A percentile compares a stretch with the other conserved stretches of the same genome.
Evolutionary conservation across 2,797 vertebrate species (phyloP).

Genomic region (Carcharodon carcharias): DNA sequence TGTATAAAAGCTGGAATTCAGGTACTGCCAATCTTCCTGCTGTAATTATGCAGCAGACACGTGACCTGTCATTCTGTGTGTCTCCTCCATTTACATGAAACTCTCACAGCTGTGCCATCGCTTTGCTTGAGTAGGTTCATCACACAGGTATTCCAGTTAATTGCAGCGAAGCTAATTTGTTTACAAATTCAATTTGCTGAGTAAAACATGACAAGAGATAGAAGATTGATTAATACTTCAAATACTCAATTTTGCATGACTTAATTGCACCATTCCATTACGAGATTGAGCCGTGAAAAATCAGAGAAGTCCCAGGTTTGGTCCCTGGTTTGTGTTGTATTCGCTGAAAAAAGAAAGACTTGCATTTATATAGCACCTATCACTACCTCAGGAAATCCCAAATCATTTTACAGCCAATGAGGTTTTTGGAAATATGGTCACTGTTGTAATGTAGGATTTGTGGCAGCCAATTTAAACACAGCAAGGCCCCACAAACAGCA

Average conservation of each 20-base stretch:
- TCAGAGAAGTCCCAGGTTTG: not conserved
- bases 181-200: not conserved
- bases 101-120: not conserved
- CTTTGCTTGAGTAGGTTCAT: not conserved
- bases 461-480: not conserved
- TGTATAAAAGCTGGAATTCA: conserved; percentile 72
- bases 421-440: not conserved
- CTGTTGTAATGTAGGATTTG: not conserved
- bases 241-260: not conserved
- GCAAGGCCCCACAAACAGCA: not conserved
- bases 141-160: not conserved
- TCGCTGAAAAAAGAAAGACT: not conserved
- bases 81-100: not conserved
- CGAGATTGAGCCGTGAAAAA: not conserved
- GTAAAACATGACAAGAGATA: not conserved
- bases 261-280: not conserved
- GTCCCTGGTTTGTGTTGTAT: not conserved
- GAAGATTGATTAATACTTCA: not conserved
- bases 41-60: too few relatives aligned
- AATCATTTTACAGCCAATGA: not conserved
- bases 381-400: not conserved
- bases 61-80: not conserved
- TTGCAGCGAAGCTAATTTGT: not conserved
- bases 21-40: conserved; percentile 49
- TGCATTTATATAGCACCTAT: not conserved